Conservation (phyloP, 2,888 invertebrate species). For the Chrysopilus asiliformis region DNA sequence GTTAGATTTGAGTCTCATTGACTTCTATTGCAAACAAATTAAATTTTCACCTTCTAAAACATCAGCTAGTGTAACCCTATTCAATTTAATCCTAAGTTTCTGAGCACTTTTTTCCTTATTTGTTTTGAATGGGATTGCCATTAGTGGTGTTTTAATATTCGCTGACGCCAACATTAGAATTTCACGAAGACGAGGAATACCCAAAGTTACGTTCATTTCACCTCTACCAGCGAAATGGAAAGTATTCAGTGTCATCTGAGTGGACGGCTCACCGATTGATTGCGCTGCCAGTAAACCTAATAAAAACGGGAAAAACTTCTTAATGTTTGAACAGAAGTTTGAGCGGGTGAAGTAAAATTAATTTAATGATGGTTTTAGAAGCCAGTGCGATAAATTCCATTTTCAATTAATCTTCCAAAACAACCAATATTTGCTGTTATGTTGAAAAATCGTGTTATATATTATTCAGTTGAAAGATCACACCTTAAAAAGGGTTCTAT, state of each 20-base stretch:
- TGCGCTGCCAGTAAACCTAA: conserved; percentile 85
- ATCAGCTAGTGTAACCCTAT: conserved; percentile 64
- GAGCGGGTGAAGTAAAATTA: too few species aligned
- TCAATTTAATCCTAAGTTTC: conserved; percentile 55
- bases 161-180: conserved; percentile 91
- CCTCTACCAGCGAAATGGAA: conserved; percentile 99
- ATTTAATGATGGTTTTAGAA: neutral
- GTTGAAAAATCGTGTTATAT: too few species aligned
- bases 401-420: neutral
- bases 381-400: neutral
- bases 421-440: too few species aligned
- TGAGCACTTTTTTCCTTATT: conserved; percentile 47
- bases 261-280: conserved; percentile 97
- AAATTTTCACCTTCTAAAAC: conserved; percentile 48
- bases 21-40: conserved; percentile 1
- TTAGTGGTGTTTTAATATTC: conserved; percentile 90
- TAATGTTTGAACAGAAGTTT: too few species aligned
- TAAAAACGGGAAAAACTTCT: neutral
- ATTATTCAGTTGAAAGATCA: too few species aligned
- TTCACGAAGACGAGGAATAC: conserved; percentile 93
- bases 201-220: conserved; percentile 99
- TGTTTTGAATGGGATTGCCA: conserved; percentile 76
- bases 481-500: too few species aligned
- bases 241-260: conserved; percentile 99
- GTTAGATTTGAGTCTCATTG: too few species aligned